Percentiles rank a stretch among this genome's conserved stretches.
These are phyloP conservation scores for Cephonodes hylas DNA, from an alignment of 2,888 invertebrate species.

Conservation along the genomic window DNA sequence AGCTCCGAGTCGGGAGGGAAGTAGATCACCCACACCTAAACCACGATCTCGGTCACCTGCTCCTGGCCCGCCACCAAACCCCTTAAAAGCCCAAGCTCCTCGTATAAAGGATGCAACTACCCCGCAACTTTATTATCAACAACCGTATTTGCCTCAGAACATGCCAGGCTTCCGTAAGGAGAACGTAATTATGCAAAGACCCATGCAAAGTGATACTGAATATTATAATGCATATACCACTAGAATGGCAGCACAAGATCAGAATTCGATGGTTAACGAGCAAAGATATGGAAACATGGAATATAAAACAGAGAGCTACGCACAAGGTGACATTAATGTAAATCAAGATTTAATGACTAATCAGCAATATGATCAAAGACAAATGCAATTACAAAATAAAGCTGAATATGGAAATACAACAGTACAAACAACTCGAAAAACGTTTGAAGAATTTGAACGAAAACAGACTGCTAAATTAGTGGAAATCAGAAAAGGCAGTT, in stretches of 20 bases:
- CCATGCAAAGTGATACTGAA: slow-evolving; percentile 60
- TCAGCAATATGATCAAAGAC: slow-evolving; percentile 67
- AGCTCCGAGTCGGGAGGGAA: slow-evolving; percentile 80
- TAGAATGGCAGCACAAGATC: slow-evolving; percentile 57
- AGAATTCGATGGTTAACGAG: slow-evolving; percentile 72
- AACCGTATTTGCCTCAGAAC: slow-evolving; percentile 56
- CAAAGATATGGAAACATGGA: slow-evolving; percentile 73
- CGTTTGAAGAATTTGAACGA: slow-evolving; percentile 85
- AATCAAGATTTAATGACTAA: slow-evolving; percentile 64
- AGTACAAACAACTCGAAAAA: slow-evolving; percentile 83
- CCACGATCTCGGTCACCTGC: slow-evolving; percentile 85
- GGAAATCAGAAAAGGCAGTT: slow-evolving; percentile 81
- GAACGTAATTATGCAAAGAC: slow-evolving; percentile 70
- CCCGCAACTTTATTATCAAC: slow-evolving; percentile 60
- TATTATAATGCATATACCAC: slow-evolving; percentile 46
- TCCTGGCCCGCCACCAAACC: slow-evolving; percentile 86
- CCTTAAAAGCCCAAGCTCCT: slow-evolving; percentile 84
- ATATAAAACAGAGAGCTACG: slow-evolving; percentile 74
- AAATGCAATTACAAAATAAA: slow-evolving; percentile 75
- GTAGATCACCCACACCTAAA: slow-evolving; percentile 85
- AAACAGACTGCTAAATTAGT: slow-evolving; percentile 83
- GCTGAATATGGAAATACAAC: slow-evolving; percentile 80
- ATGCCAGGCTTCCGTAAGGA: slow-evolving; percentile 63
- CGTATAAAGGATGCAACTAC: slow-evolving; percentile 79
- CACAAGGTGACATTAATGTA: slow-evolving; percentile 56